Conservation (phyloP, 2,113 vertebrate genomes). For the Heterotilapia buettikoferi region DNA sequence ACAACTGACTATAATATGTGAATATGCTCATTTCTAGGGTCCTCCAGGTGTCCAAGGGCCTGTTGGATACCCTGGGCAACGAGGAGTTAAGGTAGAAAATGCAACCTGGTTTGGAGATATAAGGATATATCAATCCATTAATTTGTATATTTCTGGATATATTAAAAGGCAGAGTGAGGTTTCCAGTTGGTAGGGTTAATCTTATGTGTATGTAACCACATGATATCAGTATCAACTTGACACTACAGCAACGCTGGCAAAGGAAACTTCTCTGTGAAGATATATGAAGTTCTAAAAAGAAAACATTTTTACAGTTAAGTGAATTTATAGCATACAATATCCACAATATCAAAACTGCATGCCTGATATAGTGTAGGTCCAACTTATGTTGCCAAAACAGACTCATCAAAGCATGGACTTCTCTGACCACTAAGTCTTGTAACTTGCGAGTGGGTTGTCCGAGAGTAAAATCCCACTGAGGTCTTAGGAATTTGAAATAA, state of each 20-base stretch:
- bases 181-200: neutral
- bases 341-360: neutral
- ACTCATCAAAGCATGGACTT: neutral
- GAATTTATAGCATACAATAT: neutral
- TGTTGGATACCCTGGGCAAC: constrained; percentile 87
- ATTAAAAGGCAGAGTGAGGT: neutral
- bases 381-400: neutral
- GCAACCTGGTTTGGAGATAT: neutral
- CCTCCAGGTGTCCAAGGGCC: constrained; percentile 87
- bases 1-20: neutral
- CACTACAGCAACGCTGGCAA: neutral
- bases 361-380: neutral
- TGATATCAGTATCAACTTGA: neutral
- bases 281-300: neutral
- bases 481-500: neutral
- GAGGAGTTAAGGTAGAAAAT: constrained; percentile 86
- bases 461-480: neutral
- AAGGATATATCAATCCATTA: neutral
- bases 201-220: neutral
- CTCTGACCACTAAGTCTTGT: neutral
- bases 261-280: neutral
- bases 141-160: neutral
- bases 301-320: neutral
- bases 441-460: neutral
- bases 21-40: constrained; percentile 69